Base-by-base conservation (phyloP, 2,113 vertebrate genomes). In the Petrocephalus zakoni region DNA sequence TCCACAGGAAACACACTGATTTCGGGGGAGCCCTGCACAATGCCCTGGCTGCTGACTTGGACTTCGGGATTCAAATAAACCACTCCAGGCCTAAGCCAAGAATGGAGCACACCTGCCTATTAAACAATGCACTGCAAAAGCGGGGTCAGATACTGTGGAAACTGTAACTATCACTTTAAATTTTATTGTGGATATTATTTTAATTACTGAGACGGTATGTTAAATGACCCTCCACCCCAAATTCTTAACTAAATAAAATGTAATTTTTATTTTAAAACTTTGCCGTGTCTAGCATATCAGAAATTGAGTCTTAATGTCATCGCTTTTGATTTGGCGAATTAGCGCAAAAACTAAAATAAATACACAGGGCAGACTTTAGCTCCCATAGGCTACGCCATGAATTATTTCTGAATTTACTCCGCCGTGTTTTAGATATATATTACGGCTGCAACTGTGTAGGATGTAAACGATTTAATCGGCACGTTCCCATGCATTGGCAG, bases 361-460 rank as follows among this genome's bases (percentile, higher is more conserved):
- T 42, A 78, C 72, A 78, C 13, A 8, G 0, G 0, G 72, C 34
- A 37, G 68, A 42, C 72, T 17, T 78, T 19, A 78, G 34, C 13
- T 42, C 72, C 72, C 72, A 42, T 8, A 42, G 72, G 72, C 72
- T 78, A 78, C 19, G 72, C 15, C 15, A 10, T 42, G 34, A 78
- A 78, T 78, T 78, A 78, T 78, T 78, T 78, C 5, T n/a, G 72
- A 75, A 75, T 75, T 75, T 75, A 75, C 25, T 37, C 68, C 68
- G 34, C 17, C 5, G 15, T 37, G 72, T 78, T 78, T 42, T 78
- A 78, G 42, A 78, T 78, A 78, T 78, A 42, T 34, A 37, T 78
- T 37, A 42, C 72, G 15, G 72, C 72, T 29, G 72, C 72, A 42
- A 78, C 17, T 78, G 34, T 42, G 19, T 42, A 78, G 72, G 72